Base-by-base conservation (phyloP, 1,140 invertebrate genomes). In the Scaptodrosophila lebanonensis region DNA sequence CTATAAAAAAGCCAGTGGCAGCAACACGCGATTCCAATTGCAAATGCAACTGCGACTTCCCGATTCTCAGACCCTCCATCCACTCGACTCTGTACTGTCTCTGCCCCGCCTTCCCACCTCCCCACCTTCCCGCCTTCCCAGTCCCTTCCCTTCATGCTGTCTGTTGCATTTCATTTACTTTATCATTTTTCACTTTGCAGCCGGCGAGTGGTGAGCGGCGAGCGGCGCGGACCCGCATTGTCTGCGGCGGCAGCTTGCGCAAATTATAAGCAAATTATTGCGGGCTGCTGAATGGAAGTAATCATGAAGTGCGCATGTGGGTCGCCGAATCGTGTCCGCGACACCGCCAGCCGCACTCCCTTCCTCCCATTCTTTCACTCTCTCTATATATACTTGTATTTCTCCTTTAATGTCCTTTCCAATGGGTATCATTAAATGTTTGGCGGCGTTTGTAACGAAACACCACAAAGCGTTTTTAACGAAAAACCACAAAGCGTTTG, bases 251-350 rank as follows among this genome's bases (percentile, higher is more conserved):
- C 7, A 32, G 43, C 42, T 45, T 29, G 39, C 39, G 64, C 72
- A 65, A 77, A 77, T 73, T 77, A 77, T 79, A 59, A 77, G 75
- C 73, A 77, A 82, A 77, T 77, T 77, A 77, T 77, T 79, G 70
- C 65, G 59, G 54, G 50, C 39, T 40, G 62, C 68, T 79, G 73
- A 77, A 72, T 72, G 68, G 47, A 47, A 77, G 73, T 58, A 79
- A 79, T 77, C 73, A 77, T 68, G 47, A 36, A 51, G 17, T 15
- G 27, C 20, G 16, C 13, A 60, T 59, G 49, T 45, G 15, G 47
- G 25, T 11, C 11, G n/a, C n/a, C n/a, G n/a, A n/a, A n/a, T n/a
- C n/a, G n/a, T n/a, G n/a, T n/a, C n/a, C n/a, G n/a, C n/a, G n/a
- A n/a, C n/a, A n/a, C n/a, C n/a, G n/a, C n/a, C 22, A 25, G 22